Evolutionary conservation across 1,140 invertebrate species (phyloP), one percentile per base, ranked within the genome.

Genomic region (Drosophila triauraria): DNA sequence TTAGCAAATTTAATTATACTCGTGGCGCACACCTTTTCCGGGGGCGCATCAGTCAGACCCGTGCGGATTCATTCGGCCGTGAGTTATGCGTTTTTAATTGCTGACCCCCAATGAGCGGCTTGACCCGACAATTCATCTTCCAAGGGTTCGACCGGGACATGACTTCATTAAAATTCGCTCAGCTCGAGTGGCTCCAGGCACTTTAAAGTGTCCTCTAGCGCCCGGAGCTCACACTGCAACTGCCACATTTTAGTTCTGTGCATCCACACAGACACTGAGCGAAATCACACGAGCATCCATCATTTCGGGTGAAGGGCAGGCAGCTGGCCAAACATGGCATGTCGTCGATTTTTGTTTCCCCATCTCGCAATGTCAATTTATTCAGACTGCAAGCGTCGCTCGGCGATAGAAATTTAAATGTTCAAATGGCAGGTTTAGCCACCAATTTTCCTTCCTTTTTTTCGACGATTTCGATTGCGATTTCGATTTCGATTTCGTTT

Each of bases 41-140:
- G 23, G n/a, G 56, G 27, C 53, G 27, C 62, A 61, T 57, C 58
- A 58, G 27, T 30, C 53, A 35, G 51, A 40, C 32, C 12, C 46
- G 32, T 57, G 56, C 27, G 42, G 59, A 44, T 51, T 60, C 63
- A 75, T 72, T 84, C 70, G 72, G 57, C 44, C 78, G 83, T 88
- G 81, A 88, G 88, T 80, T 90, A 90, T 88, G 82, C 63, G 85
- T 23, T 90, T 90, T 90, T 90, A 90, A 90, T 90, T 90, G 86
- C 85, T 80, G 76, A 87, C 70, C 71, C 64, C 53, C 48, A 62
- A 35, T 59, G 61, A 59, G 53, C 72, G 58, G 58, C 50, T 65
- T 75, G 72, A 80, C 76, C 80, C 65, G 60, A 59, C 72, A 63
- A 87, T 87, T 83, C 76, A 87, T 87, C 84, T 83, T 87, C 62